Conservation (phyloP, 2,113 vertebrate genomes). For the Rhinoderma darwinii region DNA sequence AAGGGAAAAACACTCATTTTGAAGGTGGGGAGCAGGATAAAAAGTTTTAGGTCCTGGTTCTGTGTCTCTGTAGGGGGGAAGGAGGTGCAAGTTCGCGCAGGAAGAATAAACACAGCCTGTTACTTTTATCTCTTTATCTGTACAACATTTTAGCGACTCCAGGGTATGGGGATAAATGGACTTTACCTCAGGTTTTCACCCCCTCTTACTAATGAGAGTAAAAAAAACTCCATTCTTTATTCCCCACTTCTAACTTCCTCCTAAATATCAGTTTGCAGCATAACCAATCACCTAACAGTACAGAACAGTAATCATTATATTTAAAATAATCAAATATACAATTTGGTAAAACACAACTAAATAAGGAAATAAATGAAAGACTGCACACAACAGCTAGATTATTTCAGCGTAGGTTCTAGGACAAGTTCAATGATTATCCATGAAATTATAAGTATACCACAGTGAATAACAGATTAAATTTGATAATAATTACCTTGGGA, state of each 20-base stretch:
- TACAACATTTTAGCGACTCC: too few species aligned
- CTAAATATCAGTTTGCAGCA: not conserved
- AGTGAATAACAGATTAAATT: slow-evolving; percentile 3
- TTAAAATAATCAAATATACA: not conserved
- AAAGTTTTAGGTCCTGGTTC: too few species aligned
- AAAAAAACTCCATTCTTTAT: too few species aligned
- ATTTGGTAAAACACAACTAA: not conserved
- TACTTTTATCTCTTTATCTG: too few species aligned
- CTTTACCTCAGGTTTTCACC: too few species aligned
- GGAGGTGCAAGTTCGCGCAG: too few species aligned
- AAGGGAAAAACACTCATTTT: too few species aligned
- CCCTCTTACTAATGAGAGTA: too few species aligned
- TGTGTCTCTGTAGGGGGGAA: too few species aligned
- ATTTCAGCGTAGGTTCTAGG: not conserved
- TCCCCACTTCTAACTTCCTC: not conserved
- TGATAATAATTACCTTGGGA: slow-evolving; percentile 33
- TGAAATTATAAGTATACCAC: slow-evolving; percentile 9
- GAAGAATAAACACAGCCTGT: too few species aligned
- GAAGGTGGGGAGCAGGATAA: too few species aligned
- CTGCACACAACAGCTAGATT: not conserved
- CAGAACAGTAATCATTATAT: not conserved
- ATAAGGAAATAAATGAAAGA: not conserved
- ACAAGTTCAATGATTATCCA: slow-evolving; percentile 13
- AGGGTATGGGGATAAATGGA: too few species aligned
- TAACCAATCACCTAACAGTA: not conserved